Percentiles rank a stretch among this genome's conserved stretches.
phyloP scores from a whole-genome alignment of 2,888 invertebrate species.

The Augiades crinisus region DNA sequence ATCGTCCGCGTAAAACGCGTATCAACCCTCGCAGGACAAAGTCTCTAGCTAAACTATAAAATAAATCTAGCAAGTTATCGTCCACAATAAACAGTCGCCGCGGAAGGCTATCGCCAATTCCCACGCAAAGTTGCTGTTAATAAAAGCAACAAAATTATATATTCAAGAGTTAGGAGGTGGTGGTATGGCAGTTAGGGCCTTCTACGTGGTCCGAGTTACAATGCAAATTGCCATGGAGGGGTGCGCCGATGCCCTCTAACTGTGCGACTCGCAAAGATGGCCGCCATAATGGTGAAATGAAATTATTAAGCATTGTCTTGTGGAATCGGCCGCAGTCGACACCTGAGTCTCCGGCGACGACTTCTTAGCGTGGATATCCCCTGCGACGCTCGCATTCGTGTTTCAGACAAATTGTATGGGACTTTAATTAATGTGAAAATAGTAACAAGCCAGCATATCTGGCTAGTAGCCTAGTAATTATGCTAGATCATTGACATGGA shows the following conservation, averaged over 20 bases:
- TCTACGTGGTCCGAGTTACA: conserved; percentile 81
- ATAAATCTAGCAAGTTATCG: conserved; percentile 79
- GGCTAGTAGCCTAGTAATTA: too few species aligned
- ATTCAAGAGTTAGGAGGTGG: conserved; percentile 81
- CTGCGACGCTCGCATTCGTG: not conserved
- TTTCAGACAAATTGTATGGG: too few species aligned
- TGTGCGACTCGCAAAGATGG: conserved; percentile 80
- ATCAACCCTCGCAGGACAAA: conserved; percentile 66
- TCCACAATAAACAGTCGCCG: conserved; percentile 75
- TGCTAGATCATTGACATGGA: too few species aligned
- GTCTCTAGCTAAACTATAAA: conserved; percentile 71
- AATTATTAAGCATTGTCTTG: conserved; percentile 82
- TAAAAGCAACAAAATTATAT: conserved; percentile 81
- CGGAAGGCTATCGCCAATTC: conserved; percentile 78
- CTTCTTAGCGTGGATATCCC: conserved; percentile 62
- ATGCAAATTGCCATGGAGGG: conserved; percentile 80
- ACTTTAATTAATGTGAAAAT: too few species aligned
- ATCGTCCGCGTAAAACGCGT: conserved; percentile 51
- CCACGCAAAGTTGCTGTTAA: conserved; percentile 80
- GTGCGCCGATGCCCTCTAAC: conserved; percentile 78
- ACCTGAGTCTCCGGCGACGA: conserved; percentile 69
- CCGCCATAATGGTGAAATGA: conserved; percentile 80
- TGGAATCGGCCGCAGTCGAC: conserved; percentile 80
- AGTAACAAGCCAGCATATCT: too few species aligned
- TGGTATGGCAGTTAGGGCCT: conserved; percentile 74